Evolutionary conservation across 2,113 vertebrate genomes (phyloP).

Genomic region (Monopterus albus): DNA sequence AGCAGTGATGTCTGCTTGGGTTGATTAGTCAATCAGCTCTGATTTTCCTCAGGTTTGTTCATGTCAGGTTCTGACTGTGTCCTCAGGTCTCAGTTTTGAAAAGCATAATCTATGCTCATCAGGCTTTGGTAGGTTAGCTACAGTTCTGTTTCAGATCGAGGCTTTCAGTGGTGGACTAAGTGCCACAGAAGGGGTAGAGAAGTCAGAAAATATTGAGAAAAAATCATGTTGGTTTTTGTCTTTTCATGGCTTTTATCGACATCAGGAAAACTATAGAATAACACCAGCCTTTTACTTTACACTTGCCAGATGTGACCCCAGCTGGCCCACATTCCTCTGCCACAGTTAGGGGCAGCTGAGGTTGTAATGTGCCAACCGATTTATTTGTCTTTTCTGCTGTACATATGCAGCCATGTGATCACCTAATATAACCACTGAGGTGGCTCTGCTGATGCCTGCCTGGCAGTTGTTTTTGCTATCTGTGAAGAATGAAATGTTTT

Average conservation of each 20-base stretch:
- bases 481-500: constrained; percentile 30
- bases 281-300: constrained; percentile 20
- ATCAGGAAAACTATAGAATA: background rate
- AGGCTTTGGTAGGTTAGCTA: background rate
- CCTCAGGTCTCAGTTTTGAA: no score
- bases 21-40: background rate
- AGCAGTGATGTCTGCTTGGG: no score
- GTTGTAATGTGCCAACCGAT: constrained; percentile 14
- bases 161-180: no score
- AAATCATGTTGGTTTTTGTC: background rate
- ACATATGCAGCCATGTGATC: constrained; percentile 12
- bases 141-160: no score
- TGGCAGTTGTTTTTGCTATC: constrained; percentile 31
- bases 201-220: background rate
- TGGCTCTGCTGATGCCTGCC: constrained; percentile 45
- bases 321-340: no score
- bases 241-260: constrained; percentile 1
- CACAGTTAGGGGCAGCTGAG: constrained; percentile 7
- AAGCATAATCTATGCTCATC: background rate
- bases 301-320: background rate
- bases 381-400: constrained; percentile 2
- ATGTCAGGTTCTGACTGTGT: no score
- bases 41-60: background rate
- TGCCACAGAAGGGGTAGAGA: background rate
- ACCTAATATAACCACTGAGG: constrained; percentile 46